These are phyloP conservation scores for Diaperis boleti DNA, from an alignment of 2,888 invertebrate genomes.

Conservation along the genomic window DNA sequence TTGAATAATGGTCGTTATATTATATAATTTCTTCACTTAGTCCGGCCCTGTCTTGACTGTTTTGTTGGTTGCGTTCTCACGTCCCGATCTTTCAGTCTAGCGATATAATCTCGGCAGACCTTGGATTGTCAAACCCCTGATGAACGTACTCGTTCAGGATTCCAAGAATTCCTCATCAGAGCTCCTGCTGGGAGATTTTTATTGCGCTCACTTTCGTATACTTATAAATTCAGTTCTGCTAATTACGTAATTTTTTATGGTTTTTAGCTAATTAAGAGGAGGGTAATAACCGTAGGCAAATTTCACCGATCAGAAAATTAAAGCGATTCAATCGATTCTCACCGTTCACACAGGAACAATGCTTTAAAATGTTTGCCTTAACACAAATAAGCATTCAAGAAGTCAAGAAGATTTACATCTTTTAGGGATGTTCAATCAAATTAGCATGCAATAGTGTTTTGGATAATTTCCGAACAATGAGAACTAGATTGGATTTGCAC, in stretches of 20 bases:
- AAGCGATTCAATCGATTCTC: neutral
- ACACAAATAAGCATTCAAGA: conserved; percentile 6
- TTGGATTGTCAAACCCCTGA: conserved; percentile 60
- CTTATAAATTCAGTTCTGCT: conserved; percentile 39
- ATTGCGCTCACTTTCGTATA: conserved; percentile 34
- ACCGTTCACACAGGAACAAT: neutral
- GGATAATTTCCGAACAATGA: conserved; percentile 28
- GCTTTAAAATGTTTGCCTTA: neutral
- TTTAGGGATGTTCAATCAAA: conserved; percentile 16
- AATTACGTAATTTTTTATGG: conserved; percentile 46
- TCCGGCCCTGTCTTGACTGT: conserved; percentile 7
- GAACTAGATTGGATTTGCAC: conserved; percentile 38
- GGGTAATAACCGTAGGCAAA: neutral
- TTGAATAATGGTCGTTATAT: no score
- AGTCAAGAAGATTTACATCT: conserved; percentile 28
- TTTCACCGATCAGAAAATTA: neutral
- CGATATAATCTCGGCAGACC: conserved; percentile 44
- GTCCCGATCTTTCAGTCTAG: neutral
- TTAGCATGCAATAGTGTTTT: conserved; percentile 15
- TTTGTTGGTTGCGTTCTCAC: conserved; percentile 25
- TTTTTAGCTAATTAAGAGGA: conserved; percentile 42
- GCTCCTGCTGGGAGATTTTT: conserved; percentile 49
- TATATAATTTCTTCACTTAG: neutral
- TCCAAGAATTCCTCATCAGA: conserved; percentile 54
- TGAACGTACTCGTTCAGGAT: conserved; percentile 58